Conservation (phyloP, 2,113 vertebrate genomes). For the Butorides virescens region DNA sequence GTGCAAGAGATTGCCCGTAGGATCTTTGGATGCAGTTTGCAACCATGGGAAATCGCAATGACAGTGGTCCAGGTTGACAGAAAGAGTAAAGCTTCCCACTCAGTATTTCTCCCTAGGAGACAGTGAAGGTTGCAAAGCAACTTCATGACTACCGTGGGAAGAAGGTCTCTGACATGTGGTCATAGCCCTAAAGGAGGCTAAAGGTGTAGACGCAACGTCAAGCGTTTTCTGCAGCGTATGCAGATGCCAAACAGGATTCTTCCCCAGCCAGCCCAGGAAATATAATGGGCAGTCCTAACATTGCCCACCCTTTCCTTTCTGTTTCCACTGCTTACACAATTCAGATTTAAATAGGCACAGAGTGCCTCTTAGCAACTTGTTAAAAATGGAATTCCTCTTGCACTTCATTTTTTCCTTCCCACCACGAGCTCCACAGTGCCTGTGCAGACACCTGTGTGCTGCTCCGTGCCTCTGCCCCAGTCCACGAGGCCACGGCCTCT, state of each 20-base stretch:
- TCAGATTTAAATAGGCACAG: background rate
- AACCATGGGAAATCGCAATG: background rate
- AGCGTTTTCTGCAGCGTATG: background rate
- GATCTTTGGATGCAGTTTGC: background rate
- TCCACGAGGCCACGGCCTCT: background rate
- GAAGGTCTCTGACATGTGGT: background rate
- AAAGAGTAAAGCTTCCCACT: background rate
- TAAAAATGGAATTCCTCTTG: background rate
- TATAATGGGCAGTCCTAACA: background rate
- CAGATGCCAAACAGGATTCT: background rate
- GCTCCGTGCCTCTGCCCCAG: background rate
- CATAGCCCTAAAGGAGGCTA: background rate
- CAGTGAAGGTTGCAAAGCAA: background rate
- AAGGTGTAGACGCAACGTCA: background rate
- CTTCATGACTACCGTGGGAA: background rate
- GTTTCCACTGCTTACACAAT: background rate
- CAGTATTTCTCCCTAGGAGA: background rate
- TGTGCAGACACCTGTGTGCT: background rate
- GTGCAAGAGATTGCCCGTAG: background rate
- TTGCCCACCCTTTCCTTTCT: background rate
- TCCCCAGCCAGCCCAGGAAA: background rate
- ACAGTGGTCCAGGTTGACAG: background rate
- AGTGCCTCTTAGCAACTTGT: background rate
- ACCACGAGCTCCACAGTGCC: background rate
- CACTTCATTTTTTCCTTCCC: background rate